A percentile compares a stretch with the other conserved stretches of the same genome.
Conservation (phyloP, 2,797 vertebrate species). For the Typhlichthys eigenmanni region DNA sequence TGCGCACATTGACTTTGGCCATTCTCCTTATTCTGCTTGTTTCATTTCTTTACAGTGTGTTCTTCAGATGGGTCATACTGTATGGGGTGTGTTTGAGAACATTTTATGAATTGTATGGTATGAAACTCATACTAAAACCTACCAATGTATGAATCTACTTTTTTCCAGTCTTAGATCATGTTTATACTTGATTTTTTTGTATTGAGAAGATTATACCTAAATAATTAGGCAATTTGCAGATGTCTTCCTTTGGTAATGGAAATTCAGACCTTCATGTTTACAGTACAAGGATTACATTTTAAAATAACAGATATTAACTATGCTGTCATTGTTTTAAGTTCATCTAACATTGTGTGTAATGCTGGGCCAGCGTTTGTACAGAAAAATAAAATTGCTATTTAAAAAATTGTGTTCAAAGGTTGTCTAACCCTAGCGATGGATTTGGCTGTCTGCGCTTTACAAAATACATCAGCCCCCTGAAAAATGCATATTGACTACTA, state of each 20-base stretch:
- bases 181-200: background rate
- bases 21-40: conserved; percentile 2
- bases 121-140: conserved; percentile 15
- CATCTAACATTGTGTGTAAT: conserved; percentile 8
- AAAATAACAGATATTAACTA: background rate
- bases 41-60: conserved; percentile 25
- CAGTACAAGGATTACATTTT: background rate
- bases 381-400: conserved; percentile 8
- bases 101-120: conserved; percentile 24
- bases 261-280: background rate
- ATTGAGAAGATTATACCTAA: no score
- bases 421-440: background rate
- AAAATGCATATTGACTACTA: no score
- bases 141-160: conserved; percentile 12
- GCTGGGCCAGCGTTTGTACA: conserved; percentile 14
- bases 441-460: background rate
- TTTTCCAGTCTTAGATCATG: conserved; percentile 9
- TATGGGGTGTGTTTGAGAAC: background rate
- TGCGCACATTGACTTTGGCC: background rate
- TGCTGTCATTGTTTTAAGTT: background rate
- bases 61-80: conserved; percentile 28
- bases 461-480: no score
- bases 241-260: conserved; percentile 4
- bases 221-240: background rate
- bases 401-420: background rate